Evolutionary conservation across 2,113 vertebrate species (phyloP), one percentile per base, ranked within the genome.

Genomic region (Clarias magur): DNA sequence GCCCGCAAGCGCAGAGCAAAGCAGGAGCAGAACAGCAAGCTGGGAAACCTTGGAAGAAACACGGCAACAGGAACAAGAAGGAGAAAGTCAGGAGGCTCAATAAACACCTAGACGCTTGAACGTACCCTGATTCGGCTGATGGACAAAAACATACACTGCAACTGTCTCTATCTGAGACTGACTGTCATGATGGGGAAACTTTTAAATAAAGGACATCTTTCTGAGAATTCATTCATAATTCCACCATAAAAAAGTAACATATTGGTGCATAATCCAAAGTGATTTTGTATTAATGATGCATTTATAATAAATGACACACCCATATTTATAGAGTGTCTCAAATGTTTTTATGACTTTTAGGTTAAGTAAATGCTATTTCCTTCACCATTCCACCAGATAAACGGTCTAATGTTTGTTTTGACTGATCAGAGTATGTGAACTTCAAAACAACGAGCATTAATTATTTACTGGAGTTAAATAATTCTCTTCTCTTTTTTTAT

Each of bases 31-130:
- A 95, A 34, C 88, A 7, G 0, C 83, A 75, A 12, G 59, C 53
- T 0, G 96, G 96, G 56, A 99, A 99, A 88, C 97, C 97, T 81
- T 99, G 98, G 98, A 99, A 99, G 92, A 99, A 97, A 85, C 98
- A 99, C 0, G 96, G 97, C 13, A 99, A 99, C 95, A 95, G 90
- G 88, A 99, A 99, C 90, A 99, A 97, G 92, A 99, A 98, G 90
- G 97, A 99, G 93, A 99, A 99, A 92, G 91, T 98, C 3, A 96
- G 98, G 17, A 94, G 97, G 63, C 90, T 99, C 62, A 97, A 92
- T 12, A 97, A 95, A 89, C 98, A 99, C 91, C 92, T 99, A 91
- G 97, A 99, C n/a, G 95, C 96, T 8, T 99, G 94, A 96, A 30
- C 56, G 0, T 11, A 1, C 30, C 12, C 15, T 34, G 54, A 79